Conservation (phyloP, 2,797 vertebrate species). For the Dryobates pubescens region DNA sequence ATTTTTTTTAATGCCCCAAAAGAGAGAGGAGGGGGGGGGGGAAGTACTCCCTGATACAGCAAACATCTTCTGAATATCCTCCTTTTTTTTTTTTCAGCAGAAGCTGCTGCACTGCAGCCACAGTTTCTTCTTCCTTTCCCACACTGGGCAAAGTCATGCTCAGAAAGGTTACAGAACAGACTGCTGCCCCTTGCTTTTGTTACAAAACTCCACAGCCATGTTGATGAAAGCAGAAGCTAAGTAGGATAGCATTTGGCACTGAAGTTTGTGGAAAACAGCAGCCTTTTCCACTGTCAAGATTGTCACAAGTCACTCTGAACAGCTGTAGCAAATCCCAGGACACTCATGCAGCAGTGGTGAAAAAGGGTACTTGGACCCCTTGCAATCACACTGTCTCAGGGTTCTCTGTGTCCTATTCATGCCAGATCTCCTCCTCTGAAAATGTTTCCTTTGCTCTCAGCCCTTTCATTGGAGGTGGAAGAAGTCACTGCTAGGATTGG, state of each 20-base stretch:
- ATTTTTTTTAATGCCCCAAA: not conserved
- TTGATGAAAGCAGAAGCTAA: not conserved
- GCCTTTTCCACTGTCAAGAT: not conserved
- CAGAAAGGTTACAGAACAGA: not conserved
- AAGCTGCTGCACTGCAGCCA: not conserved
- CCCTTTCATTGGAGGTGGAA: not conserved
- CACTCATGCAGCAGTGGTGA: not conserved
- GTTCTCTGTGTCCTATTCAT: not conserved
- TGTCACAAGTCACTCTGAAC: not conserved
- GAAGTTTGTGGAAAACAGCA: not conserved
- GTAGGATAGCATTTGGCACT: not conserved
- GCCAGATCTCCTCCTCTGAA: not conserved
- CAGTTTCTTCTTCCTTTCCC: not conserved
- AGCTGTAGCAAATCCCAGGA: rapidly evolving
- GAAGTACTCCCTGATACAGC: not conserved
- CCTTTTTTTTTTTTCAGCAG: not conserved
- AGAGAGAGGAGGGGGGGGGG: not conserved
- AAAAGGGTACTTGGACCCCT: not conserved
- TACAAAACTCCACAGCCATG: not conserved
- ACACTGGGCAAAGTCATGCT: not conserved
- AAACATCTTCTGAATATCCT: not conserved
- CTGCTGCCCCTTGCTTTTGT: not conserved
- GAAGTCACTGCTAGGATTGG: rapidly evolving
- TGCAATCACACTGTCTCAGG: not conserved
- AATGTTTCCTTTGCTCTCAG: not conserved